These are phyloP conservation scores for Piaya cayana DNA, from an alignment of 2,113 vertebrate species.

Conservation along the genomic window DNA sequence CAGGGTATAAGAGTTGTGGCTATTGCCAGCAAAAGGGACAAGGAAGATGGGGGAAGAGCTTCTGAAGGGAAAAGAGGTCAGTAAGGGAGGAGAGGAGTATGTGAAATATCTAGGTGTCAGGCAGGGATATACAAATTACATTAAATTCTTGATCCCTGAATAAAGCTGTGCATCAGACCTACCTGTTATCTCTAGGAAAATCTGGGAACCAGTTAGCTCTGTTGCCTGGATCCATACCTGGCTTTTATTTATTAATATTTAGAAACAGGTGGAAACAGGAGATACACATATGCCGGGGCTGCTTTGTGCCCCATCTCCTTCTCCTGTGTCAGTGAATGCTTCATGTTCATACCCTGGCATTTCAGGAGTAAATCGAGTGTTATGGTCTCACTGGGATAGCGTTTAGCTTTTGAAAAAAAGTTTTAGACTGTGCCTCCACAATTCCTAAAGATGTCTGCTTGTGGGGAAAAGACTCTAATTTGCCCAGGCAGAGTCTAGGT, in stretches of 20 bases:
- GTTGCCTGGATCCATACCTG: background rate
- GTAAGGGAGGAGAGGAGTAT: background rate
- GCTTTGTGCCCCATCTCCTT: background rate
- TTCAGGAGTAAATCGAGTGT: background rate
- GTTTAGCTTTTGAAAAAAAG: background rate
- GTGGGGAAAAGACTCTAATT: background rate
- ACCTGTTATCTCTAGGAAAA: background rate
- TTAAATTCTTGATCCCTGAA: background rate
- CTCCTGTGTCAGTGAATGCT: background rate
- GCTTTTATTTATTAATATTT: background rate
- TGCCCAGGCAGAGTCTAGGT: background rate
- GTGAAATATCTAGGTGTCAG: background rate
- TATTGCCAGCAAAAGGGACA: background rate
- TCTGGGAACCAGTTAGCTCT: background rate
- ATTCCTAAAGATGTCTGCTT: background rate
- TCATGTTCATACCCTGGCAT: background rate
- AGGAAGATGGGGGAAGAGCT: background rate
- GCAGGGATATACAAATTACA: background rate
- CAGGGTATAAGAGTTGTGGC: background rate
- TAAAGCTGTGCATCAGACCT: background rate
- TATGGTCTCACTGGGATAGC: background rate
- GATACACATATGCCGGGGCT: background rate
- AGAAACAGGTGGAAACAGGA: background rate
- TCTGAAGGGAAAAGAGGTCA: background rate
- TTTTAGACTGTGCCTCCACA: background rate